Base-by-base conservation (phyloP, 2,888 invertebrate genomes). In the Torymus tubicola region DNA sequence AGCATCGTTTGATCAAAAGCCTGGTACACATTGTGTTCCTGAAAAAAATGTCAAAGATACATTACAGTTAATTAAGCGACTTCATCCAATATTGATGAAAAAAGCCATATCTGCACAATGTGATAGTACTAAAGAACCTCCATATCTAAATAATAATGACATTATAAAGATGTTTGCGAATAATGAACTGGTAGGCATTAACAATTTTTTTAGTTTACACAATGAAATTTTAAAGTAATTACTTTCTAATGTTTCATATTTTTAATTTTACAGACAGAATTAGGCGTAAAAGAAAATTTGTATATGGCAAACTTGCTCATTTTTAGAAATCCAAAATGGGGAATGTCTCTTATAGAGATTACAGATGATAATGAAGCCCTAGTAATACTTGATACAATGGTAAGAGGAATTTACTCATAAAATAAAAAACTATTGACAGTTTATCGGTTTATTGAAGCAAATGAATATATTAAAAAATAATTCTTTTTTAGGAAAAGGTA, bases 281-380 rank as follows among this genome's bases (percentile, higher is more conserved):
- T 86, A 71, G 85, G 88, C 81, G 89, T 93, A 83, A 91, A 92
- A 82, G 92, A 91, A 61, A 94, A 93, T 88, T 90, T 94, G 21
- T 92, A 93, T 84, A 95, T 94, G 87, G 92, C 95, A 70, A 93
- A 95, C 87, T 93, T 96, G 67, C 91, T 96, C 67, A 92, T 95
- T 14, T 92, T 94, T 58, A 92, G 92, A 81, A 96, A 96, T 89
- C 95, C 95, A 0, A 93, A 94, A 70, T 96, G 96, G 96, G 95
- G 94, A 12, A 92, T 96, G 14, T 93, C 92, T 83, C 92, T 95
- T 14, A 92, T 94, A 10, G 91, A 91, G 83, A 87, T 91, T 21
- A 90, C 88, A 11, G 89, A 90, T 65, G 88, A 88, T 63, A 86
- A 89, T 67, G 86, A 84, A 24, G 86, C 85, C 11, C 87, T 89